These are phyloP conservation scores for Pedicia rivosa DNA, from an alignment of 2,888 invertebrate species.

Conservation along the genomic window DNA sequence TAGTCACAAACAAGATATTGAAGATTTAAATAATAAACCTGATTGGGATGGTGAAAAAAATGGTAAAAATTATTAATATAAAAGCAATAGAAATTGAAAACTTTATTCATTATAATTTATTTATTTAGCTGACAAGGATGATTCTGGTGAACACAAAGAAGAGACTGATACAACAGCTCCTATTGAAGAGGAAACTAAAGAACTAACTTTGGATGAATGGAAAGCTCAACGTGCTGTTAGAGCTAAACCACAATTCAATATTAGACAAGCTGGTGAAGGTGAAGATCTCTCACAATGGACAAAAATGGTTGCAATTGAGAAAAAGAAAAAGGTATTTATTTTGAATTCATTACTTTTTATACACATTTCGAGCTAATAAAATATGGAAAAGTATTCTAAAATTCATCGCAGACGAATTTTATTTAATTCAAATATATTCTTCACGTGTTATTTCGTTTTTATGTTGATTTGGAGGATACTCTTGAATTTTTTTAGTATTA, in stretches of 20 bases:
- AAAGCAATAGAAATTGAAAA: neutral
- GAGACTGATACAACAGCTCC: constrained; percentile 30
- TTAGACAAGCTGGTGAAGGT: constrained; percentile 89
- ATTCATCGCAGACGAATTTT: neutral
- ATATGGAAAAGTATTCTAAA: neutral
- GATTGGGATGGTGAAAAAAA: constrained; percentile 37
- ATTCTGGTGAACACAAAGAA: constrained; percentile 23
- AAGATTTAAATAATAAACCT: constrained; percentile 30
- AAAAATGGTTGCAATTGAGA: constrained; percentile 67
- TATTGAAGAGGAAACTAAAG: constrained; percentile 63
- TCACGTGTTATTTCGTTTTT: too few species aligned
- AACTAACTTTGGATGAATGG: constrained; percentile 89
- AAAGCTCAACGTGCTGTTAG: constrained; percentile 70
- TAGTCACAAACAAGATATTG: constrained; percentile 78
- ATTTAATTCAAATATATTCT: too few species aligned
- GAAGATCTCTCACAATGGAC: constrained; percentile 87
- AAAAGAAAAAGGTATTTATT: constrained; percentile 46
- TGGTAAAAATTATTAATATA: constrained; percentile 22
- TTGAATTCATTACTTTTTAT: too few species aligned
- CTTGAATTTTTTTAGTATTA: too few species aligned
- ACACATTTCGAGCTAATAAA: too few species aligned
- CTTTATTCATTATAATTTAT: neutral
- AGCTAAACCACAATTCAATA: constrained; percentile 73
- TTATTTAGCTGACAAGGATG: constrained; percentile 24
- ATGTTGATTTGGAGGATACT: too few species aligned